Conservation (phyloP, 2,113 vertebrate genomes). For the Apistogramma diplotaenia region DNA sequence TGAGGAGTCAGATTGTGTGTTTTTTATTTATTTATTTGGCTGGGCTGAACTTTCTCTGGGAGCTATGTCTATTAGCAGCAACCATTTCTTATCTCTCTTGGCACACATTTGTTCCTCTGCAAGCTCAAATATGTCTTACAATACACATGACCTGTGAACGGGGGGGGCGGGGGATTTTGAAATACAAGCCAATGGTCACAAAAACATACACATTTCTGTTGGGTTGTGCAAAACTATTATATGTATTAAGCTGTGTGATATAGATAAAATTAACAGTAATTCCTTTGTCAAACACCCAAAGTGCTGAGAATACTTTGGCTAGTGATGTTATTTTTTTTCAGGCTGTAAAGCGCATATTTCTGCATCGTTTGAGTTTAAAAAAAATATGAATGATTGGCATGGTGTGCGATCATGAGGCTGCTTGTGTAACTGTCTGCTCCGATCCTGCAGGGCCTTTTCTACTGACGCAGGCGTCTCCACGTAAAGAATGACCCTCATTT, state of each 20-base stretch:
- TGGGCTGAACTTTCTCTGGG: slow-evolving; percentile 56
- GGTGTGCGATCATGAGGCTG: neutral
- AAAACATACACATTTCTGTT: slow-evolving; percentile 28
- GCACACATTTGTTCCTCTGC: slow-evolving; percentile 61
- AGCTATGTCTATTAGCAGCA: slow-evolving; percentile 61
- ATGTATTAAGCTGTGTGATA: neutral
- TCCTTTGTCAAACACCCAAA: neutral
- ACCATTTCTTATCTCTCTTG: slow-evolving; percentile 63
- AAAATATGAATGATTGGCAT: slow-evolving; percentile 10
- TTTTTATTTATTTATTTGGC: slow-evolving; percentile 8
- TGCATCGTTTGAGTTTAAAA: neutral
- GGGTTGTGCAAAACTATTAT: neutral
- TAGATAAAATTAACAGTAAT: neutral
- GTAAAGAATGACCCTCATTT: slow-evolving; percentile 83
- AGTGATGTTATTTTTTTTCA: neutral
- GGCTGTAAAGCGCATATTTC: neutral
- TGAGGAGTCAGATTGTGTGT: slow-evolving; percentile 61
- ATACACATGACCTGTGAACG: slow-evolving; percentile 36
- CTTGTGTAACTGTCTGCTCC: slow-evolving; percentile 21
- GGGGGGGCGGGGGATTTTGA: slow-evolving; percentile 27
- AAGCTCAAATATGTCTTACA: slow-evolving; percentile 56
- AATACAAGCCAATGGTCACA: slow-evolving; percentile 17
- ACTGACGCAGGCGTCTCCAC: slow-evolving; percentile 62
- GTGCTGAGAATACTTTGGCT: neutral
- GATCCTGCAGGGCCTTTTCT: slow-evolving; percentile 48